phyloP scores from a whole-genome alignment of 2,888 invertebrate genomes.

The Parapristionchus giblindavisi region DNA sequence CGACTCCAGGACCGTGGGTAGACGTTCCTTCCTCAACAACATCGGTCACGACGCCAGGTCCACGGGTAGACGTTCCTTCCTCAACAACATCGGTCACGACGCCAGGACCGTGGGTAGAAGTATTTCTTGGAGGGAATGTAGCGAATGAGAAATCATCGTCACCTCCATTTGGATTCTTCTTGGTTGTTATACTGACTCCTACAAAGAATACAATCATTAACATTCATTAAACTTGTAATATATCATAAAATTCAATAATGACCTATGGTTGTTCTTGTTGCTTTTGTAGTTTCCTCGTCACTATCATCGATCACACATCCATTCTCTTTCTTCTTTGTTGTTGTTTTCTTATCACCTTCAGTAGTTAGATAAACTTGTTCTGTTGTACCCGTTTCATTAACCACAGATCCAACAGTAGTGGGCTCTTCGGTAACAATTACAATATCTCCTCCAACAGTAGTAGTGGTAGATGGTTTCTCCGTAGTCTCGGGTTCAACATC shows the following conservation, averaged over 20 bases:
- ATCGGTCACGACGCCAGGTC: neutral
- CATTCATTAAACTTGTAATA: neutral
- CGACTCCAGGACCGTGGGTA: too few species aligned
- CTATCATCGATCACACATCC: constrained; percentile 33
- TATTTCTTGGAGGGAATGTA: neutral
- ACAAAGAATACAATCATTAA: neutral
- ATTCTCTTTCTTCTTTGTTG: constrained; percentile 25
- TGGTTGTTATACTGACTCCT: neutral
- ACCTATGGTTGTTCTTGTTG: constrained; percentile 15
- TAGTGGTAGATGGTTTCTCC: constrained; percentile 13
- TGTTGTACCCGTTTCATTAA: too few species aligned
- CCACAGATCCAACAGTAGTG: neutral
- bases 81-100: neutral
- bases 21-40: too few species aligned
- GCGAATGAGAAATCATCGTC: constrained; percentile 24
- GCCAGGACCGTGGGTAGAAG: neutral
- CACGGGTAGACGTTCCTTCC: neutral
- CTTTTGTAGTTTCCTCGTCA: constrained; percentile 9
- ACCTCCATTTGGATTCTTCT: neutral
- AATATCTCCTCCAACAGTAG: neutral
- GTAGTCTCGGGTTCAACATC: neutral
- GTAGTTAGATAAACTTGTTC: too few species aligned
- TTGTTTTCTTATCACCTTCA: constrained; percentile 23
- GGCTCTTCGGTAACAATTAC: constrained; percentile 21
- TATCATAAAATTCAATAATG: neutral